Percentiles rank a stretch among this genome's conserved stretches.
Evolutionary conservation across 2,888 invertebrate genomes (phyloP).

Genomic region (Oscheius sp.): DNA sequence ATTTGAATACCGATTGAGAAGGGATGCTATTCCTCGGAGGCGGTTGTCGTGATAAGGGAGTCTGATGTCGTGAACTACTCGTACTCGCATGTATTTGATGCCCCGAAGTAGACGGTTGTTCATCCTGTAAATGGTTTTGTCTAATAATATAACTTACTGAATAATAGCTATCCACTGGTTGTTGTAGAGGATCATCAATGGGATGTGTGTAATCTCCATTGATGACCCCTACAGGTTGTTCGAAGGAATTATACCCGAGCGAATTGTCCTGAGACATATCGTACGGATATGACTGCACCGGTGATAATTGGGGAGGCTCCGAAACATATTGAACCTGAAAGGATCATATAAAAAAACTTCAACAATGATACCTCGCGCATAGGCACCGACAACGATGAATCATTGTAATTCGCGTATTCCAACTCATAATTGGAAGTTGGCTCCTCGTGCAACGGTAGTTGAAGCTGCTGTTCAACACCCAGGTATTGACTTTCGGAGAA

Average conservation of each 20-base stretch:
- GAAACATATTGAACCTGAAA: constrained; percentile 9
- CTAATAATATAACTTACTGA: background rate
- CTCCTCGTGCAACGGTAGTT: constrained; percentile 24
- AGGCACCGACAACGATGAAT: constrained; percentile 26
- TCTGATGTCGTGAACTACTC: background rate
- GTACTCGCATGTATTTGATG: constrained; percentile 1
- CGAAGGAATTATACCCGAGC: constrained; percentile 27
- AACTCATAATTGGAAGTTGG: background rate
- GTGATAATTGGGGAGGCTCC: constrained; percentile 19
- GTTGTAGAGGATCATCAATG: constrained; percentile 1
- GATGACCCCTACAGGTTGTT: constrained; percentile 31
- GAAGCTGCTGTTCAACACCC: background rate
- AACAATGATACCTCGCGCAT: constrained; percentile 27
- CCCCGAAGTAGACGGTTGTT: constrained; percentile 24
- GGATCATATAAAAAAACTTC: constrained; percentile 6
- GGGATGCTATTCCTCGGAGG: background rate
- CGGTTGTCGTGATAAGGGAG: background rate
- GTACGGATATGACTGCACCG: constrained; percentile 6
- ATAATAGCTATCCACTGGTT: constrained; percentile 7
- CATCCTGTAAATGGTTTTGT: constrained; percentile 2
- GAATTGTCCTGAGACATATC: constrained; percentile 21
- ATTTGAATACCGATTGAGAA: background rate
- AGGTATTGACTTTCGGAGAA: background rate
- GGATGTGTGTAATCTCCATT: constrained; percentile 18
- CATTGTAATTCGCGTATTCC: constrained; percentile 17